These are phyloP conservation scores for Montifringilla adamsi DNA, from an alignment of 2,113 vertebrate genomes.

Conservation along the genomic window DNA sequence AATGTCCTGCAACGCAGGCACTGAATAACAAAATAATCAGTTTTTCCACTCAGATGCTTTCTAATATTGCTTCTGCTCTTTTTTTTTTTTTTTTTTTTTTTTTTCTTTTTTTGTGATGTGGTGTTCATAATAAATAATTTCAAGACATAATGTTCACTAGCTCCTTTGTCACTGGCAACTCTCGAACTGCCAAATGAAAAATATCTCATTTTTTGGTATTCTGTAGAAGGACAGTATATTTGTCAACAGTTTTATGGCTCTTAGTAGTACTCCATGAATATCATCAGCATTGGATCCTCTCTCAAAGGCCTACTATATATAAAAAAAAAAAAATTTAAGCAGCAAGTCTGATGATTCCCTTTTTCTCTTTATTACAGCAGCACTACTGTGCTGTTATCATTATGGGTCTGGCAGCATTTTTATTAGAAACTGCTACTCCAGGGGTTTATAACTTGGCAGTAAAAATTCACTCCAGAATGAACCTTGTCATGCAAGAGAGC, in stretches of 20 bases:
- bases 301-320: slow-evolving; percentile 13
- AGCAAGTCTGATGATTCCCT: neutral
- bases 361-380: slow-evolving; percentile 33
- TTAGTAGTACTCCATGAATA: slow-evolving; percentile 22
- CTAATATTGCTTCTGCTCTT: slow-evolving; percentile 6
- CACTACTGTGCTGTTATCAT: neutral
- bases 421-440: slow-evolving; percentile 28
- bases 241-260: slow-evolving; percentile 40
- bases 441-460: slow-evolving; percentile 62
- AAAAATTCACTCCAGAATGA: slow-evolving; percentile 39
- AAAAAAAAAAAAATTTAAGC: neutral
- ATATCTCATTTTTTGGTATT: slow-evolving; percentile 5
- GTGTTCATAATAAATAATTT: slow-evolving; percentile 25
- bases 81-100: neutral
- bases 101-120: neutral
- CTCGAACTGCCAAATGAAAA: slow-evolving; percentile 18
- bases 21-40: slow-evolving; percentile 53
- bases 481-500: slow-evolving; percentile 50
- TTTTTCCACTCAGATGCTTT: slow-evolving; percentile 53
- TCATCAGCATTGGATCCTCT: neutral
- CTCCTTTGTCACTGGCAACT: slow-evolving; percentile 7
- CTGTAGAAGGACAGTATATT: slow-evolving; percentile 19
- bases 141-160: neutral
- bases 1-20: neutral
- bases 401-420: slow-evolving; percentile 44